phyloP scores from a whole-genome alignment of 2,888 invertebrate species.

The Papilio elwesi region DNA sequence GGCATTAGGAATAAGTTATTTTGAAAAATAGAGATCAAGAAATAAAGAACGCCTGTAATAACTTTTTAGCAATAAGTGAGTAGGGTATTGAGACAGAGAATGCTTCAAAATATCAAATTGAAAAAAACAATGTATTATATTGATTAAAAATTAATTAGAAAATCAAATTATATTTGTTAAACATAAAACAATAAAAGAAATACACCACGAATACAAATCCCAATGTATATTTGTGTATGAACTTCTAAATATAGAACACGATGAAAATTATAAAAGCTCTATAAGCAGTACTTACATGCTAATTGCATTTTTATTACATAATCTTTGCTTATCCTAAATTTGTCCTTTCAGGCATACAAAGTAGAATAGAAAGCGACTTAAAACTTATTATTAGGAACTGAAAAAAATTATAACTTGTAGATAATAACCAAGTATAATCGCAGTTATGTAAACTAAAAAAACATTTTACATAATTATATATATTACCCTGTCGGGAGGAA shows the following conservation, averaged over 20 bases:
- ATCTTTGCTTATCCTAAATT: too few species aligned
- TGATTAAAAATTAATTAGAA: background rate
- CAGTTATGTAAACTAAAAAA: background rate
- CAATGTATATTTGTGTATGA: background rate
- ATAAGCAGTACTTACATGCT: too few species aligned
- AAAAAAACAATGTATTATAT: background rate
- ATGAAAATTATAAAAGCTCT: too few species aligned
- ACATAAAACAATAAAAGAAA: background rate
- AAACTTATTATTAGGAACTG: slow-evolving; percentile 13
- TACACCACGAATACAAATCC: background rate
- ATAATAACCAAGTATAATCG: background rate
- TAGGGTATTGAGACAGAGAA: too few species aligned
- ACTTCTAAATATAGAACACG: too few species aligned
- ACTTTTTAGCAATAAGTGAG: background rate
- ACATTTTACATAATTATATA: too few species aligned
- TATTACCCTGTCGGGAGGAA: background rate
- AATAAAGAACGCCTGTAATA: background rate
- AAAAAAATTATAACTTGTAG: slow-evolving; percentile 1
- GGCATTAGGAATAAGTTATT: background rate
- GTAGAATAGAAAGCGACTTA: too few species aligned
- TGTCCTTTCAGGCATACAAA: too few species aligned
- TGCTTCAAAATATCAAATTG: background rate
- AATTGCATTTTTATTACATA: too few species aligned
- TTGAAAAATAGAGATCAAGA: background rate
- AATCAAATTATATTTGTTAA: background rate